Conservation (phyloP, 2,888 invertebrate species). For the Hirtodrosophila histrioides region DNA sequence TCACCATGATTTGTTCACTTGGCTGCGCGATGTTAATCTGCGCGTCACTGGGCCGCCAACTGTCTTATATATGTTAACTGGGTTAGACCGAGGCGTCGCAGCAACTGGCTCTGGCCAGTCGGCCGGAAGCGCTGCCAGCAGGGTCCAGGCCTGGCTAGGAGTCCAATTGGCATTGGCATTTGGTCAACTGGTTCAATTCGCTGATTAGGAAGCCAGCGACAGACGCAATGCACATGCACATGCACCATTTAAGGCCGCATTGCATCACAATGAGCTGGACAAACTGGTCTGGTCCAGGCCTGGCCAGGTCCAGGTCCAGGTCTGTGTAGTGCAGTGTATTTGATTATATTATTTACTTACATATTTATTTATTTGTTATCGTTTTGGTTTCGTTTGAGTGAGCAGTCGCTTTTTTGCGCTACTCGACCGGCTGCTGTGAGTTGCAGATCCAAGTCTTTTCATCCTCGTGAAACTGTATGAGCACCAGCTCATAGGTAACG, state of each 20-base stretch:
- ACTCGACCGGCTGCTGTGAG: conserved; percentile 10
- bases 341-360: background rate
- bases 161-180: conserved; percentile 70
- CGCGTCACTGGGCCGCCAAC: conserved; percentile 32
- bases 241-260: conserved; percentile 54
- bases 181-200: conserved; percentile 72
- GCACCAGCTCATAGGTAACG: conserved; percentile 86
- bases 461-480: conserved; percentile 86
- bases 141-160: background rate
- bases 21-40: conserved; percentile 50
- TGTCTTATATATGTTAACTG: conserved; percentile 59
- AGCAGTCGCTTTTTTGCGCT: too few species aligned
- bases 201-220: conserved; percentile 65
- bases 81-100: conserved; percentile 22
- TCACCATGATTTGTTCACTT: conserved; percentile 34
- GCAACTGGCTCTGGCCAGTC: background rate
- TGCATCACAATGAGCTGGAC: conserved; percentile 45
- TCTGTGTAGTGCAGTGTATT: conserved; percentile 38
- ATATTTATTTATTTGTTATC: conserved; percentile 5
- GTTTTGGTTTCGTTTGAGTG: conserved; percentile 1
- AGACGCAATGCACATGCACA: conserved; percentile 20
- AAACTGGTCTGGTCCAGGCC: conserved; percentile 24
- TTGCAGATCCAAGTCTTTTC: conserved; percentile 77
- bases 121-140: conserved; percentile 28
- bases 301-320: background rate